A percentile compares a stretch with the other conserved stretches of the same genome.
Conservation (phyloP, 2,113 vertebrate species). For the Centropus bengalensis region DNA sequence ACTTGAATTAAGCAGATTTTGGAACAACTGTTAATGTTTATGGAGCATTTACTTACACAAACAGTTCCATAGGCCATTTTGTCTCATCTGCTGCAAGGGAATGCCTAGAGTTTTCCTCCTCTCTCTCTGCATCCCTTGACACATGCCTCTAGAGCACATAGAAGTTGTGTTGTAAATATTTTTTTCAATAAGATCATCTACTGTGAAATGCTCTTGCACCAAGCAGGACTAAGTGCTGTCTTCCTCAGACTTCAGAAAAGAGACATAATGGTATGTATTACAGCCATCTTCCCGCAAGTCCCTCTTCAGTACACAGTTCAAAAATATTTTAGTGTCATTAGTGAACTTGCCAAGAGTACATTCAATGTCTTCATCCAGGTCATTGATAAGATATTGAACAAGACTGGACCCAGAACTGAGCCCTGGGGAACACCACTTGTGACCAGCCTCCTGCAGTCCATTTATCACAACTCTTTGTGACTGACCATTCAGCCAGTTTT, state of each 20-base stretch:
- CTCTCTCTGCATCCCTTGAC: not conserved
- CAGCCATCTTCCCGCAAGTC: not conserved
- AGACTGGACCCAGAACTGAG: too few relatives aligned
- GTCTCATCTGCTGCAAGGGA: not conserved
- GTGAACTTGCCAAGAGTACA: too few relatives aligned
- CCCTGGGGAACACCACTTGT: too few relatives aligned
- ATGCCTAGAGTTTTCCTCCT: not conserved
- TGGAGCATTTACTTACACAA: not conserved
- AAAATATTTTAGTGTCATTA: not conserved
- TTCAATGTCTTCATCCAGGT: too few relatives aligned
- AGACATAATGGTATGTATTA: not conserved
- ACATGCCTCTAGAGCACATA: not conserved
- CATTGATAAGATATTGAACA: too few relatives aligned
- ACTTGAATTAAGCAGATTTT: not conserved
- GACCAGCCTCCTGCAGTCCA: too few relatives aligned
- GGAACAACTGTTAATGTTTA: not conserved
- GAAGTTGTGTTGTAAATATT: not conserved
- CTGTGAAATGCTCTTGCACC: not conserved
- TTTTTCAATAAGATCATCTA: not conserved
- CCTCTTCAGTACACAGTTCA: not conserved
- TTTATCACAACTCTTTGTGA: too few relatives aligned
- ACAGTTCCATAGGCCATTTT: not conserved
- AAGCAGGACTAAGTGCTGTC: accelerated
- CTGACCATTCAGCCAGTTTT: too few relatives aligned
- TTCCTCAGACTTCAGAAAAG: accelerated